Evolutionary conservation across 2,797 vertebrate genomes (phyloP), one percentile per base, ranked within the genome.

Genomic region (Cygnus olor): DNA sequence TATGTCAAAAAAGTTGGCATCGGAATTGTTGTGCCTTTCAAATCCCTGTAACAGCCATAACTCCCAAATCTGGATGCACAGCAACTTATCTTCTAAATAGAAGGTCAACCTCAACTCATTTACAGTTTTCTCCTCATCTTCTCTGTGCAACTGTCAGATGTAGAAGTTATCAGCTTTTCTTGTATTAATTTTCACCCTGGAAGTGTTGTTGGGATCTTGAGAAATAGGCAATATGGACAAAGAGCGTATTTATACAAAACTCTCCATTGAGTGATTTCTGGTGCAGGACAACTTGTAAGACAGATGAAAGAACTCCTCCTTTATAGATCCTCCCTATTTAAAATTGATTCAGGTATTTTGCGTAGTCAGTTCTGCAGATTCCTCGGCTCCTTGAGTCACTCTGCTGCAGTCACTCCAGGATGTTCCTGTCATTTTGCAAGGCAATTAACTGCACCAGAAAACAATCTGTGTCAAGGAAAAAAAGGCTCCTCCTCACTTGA

Each of bases 391-490:
- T 27, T 10, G 84, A 86, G 58, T 51, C 83, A 78, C 18, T 22
- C 21, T 40, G 13, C 32, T 40, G 65, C 74, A 69, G 53, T 56
- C 72, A 49, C 72, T 79, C 28, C 94, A 92, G 91, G 89, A 87
- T 69, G 76, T 73, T 66, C 85, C 91, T 89, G 95, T 66, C 88
- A 76, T 65, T 81, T 28, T 88, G 84, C 88, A 74, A 53, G 1
- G 89, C 79, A 58, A 56, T 72, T 64, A 80, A 45, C 61, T 81
- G 36, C 57, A 63, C 38, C 80, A 58, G 54, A 94, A 93, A 92
- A 93, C 89, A 90, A 94, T 78, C 89, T 36, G 47, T 88, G 89
- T 49, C 90, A 88, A 92, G 94, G 66, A 88, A 92, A 49, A 86
- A 84, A 25, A 68, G 64, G 77, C 80, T 94, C 93, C 95, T 84